Evolutionary conservation across 2,113 vertebrate genomes (phyloP).

Genomic region (Anseranas semipalmata): DNA sequence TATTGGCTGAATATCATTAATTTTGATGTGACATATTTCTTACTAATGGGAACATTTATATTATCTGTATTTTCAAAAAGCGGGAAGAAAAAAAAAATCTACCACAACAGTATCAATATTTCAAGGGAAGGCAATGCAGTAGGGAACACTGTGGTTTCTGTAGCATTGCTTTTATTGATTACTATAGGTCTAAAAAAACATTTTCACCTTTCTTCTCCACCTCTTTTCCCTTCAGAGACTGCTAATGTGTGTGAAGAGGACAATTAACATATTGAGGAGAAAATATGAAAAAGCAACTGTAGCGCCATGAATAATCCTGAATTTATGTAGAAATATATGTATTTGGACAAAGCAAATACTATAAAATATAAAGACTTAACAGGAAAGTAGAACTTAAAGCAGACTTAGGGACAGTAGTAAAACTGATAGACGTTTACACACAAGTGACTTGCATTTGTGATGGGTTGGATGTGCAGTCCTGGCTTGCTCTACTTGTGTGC

Average conservation of each 20-base stretch:
- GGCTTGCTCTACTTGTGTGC: background rate
- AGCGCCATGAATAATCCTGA: background rate
- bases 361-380: background rate
- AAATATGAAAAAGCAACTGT: background rate
- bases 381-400: background rate
- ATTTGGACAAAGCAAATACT: background rate
- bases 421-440: background rate
- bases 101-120: conserved; percentile 22
- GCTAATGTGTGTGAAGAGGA: background rate
- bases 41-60: conserved; percentile 74
- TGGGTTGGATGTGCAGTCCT: background rate
- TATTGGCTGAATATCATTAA: conserved; percentile 63
- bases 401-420: background rate
- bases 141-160: background rate
- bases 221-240: background rate
- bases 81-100: background rate
- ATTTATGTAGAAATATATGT: background rate
- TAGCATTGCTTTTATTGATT: conserved; percentile 34
- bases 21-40: conserved; percentile 74
- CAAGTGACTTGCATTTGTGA: background rate
- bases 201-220: background rate
- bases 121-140: conserved; percentile 36
- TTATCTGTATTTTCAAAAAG: conserved; percentile 51
- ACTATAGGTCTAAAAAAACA: background rate
- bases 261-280: background rate